phyloP scores from a whole-genome alignment of 2,797 vertebrate species.

The Stomatorhinus walkeri region DNA sequence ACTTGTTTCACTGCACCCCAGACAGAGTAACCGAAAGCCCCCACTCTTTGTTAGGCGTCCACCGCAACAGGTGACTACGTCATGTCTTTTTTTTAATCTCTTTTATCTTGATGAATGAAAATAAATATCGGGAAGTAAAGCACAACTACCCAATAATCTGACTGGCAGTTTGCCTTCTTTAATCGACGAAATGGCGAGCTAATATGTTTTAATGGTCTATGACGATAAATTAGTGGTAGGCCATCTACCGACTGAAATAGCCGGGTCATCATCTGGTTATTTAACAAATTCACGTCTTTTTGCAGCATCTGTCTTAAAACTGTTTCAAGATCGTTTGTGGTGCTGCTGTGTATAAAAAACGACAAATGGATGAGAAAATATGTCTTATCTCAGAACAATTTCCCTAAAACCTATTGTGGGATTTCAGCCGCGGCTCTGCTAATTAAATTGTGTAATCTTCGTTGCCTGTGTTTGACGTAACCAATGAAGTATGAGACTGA shows the following conservation, averaged over 20 bases:
- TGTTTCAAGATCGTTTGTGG: neutral
- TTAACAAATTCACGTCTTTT: neutral
- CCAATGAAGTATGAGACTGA: neutral
- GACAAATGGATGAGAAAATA: neutral
- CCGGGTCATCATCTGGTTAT: neutral
- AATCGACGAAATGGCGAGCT: neutral
- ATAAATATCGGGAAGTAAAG: neutral
- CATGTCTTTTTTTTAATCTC: neutral
- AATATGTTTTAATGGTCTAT: neutral
- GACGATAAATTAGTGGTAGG: neutral
- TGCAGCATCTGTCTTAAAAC: neutral
- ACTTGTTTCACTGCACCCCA: neutral
- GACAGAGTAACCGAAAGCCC: neutral
- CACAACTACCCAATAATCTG: neutral
- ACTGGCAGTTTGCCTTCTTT: neutral
- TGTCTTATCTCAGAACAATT: neutral
- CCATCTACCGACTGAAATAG: conserved; percentile 1
- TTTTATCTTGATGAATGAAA: neutral
- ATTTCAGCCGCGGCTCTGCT: neutral
- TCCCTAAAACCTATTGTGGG: neutral
- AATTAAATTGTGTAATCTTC: neutral
- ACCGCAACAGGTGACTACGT: conserved; percentile 22
- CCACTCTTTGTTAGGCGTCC: neutral
- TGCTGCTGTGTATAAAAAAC: neutral
- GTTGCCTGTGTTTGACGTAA: neutral